Conservation (phyloP, 2,113 vertebrate species). For the Rhegmatorhina hoffmannsi region DNA sequence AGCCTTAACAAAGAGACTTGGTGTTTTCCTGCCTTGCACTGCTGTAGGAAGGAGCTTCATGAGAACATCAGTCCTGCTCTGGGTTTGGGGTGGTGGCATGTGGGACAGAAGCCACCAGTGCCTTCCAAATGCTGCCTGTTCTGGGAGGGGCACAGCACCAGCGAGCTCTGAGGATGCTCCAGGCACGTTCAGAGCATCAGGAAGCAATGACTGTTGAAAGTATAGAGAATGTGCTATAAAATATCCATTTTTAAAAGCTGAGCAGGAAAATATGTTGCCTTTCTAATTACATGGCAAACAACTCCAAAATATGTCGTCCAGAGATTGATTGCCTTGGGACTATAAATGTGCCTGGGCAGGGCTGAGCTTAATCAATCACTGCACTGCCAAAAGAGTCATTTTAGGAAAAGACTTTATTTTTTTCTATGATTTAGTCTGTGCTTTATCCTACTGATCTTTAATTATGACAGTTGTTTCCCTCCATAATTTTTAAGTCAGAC, state of each 20-base stretch:
- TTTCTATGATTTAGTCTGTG: not conserved
- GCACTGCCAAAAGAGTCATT: not conserved
- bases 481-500: not conserved
- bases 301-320: not conserved
- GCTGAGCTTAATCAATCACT: not conserved
- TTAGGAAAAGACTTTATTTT: not conserved
- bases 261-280: not conserved
- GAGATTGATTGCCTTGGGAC: not conserved
- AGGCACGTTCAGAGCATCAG: not conserved
- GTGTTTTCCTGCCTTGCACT: not conserved
- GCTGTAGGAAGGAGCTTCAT: not conserved
- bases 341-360: not conserved
- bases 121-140: not conserved
- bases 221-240: not conserved
- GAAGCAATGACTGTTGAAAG: not conserved
- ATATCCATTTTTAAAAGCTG: not conserved
- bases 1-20: not conserved
- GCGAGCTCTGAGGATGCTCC: not conserved
- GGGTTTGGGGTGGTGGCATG: not conserved
- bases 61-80: not conserved
- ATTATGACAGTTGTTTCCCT: not conserved
- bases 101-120: not conserved
- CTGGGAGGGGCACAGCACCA: not conserved
- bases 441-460: not conserved
- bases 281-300: not conserved